Conservation (phyloP, 1,140 invertebrate species). For the Calephelis virginiensis region DNA sequence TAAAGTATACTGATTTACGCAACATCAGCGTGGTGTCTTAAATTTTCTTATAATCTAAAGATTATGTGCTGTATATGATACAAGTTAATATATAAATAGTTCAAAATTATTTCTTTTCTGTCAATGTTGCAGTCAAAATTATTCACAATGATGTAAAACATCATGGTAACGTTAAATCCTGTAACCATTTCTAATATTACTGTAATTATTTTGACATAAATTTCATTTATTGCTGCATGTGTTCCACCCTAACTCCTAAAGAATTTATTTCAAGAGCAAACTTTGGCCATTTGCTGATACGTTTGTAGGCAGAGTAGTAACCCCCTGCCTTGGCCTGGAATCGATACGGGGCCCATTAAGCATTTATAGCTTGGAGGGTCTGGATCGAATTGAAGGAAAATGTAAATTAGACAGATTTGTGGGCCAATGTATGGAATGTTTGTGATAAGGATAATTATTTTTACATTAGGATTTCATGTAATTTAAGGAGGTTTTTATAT, state of each 20-base stretch:
- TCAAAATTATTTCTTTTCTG: too few species aligned
- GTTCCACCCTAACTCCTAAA: slow-evolving; percentile 15
- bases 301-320: slow-evolving; percentile 58
- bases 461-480: not conserved
- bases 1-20: too few species aligned
- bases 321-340: slow-evolving; percentile 49
- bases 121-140: too few species aligned
- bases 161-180: too few species aligned
- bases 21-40: too few species aligned
- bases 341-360: slow-evolving; percentile 66
- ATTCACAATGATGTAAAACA: too few species aligned
- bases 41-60: too few species aligned
- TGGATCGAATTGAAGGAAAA: slow-evolving; percentile 43
- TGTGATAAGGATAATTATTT: not conserved
- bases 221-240: slow-evolving; percentile 13
- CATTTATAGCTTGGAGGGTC: slow-evolving; percentile 62
- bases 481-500: too few species aligned
- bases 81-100: too few species aligned
- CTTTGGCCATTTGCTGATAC: slow-evolving; percentile 47
- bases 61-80: too few species aligned
- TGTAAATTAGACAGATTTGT: slow-evolving; percentile 43
- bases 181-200: slow-evolving; percentile 19
- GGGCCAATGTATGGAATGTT: slow-evolving; percentile 3
- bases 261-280: slow-evolving; percentile 36
- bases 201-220: slow-evolving; percentile 1